Conservation (phyloP, 2,888 invertebrate genomes). For the Dascillus cervinus region DNA sequence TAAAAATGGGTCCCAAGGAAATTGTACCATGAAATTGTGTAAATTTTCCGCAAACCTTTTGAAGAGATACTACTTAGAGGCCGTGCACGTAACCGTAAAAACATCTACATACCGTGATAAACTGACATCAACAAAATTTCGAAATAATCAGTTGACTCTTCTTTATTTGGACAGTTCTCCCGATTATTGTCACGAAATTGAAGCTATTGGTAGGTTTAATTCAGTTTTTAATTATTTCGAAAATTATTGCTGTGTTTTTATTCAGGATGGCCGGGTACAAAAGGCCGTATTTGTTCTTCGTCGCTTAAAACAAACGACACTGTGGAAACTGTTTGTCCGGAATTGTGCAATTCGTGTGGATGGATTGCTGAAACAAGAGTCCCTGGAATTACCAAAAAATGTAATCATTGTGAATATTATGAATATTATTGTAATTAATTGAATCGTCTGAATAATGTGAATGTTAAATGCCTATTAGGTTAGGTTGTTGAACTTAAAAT, state of each 20-base stretch:
- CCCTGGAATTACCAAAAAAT: conserved; percentile 38
- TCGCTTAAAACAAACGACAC: conserved; percentile 28
- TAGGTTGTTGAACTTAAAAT: no score
- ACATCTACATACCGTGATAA: no score
- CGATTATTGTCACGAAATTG: conserved; percentile 49
- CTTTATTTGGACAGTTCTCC: conserved; percentile 48
- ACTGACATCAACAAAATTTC: no score
- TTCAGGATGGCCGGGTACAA: conserved; percentile 46
- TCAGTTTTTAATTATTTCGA: not conserved
- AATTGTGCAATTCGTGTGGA: conserved; percentile 51
- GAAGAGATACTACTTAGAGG: no score
- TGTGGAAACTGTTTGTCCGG: conserved; percentile 47
- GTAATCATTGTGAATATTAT: no score
- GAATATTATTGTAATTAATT: conserved; percentile 42
- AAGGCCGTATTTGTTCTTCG: conserved; percentile 48
- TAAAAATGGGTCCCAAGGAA: no score
- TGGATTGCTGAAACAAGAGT: conserved; percentile 40
- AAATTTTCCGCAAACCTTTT: no score
- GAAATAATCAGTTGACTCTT: no score
- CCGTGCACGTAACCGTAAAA: no score
- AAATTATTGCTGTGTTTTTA: conserved; percentile 8
- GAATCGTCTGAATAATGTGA: no score
- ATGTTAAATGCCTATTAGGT: no score
- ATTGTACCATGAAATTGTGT: no score
- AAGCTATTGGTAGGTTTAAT: conserved; percentile 29